Conservation (phyloP, 2,113 vertebrate species). For the Spheniscus mendiculus region DNA sequence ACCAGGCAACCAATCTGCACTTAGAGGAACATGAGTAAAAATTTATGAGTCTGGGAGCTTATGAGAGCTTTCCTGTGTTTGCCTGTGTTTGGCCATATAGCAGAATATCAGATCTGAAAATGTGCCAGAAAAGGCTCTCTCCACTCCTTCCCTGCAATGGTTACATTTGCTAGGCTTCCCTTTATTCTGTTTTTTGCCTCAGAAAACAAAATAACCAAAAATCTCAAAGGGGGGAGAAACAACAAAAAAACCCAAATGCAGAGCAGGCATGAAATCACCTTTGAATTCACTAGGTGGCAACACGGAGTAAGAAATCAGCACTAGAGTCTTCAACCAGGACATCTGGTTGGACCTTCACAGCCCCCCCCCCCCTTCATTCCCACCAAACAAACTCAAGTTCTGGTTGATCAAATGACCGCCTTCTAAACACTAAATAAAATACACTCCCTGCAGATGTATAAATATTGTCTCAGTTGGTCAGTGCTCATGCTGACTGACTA, state of each 20-base stretch:
- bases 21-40: neutral
- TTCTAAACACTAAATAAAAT: neutral
- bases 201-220: neutral
- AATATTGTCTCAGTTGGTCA: neutral
- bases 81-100: neutral
- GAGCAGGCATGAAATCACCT: neutral
- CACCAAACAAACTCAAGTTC: neutral
- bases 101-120: neutral
- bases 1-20: neutral
- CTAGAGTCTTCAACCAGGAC: neutral
- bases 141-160: neutral
- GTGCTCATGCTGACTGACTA: neutral
- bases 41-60: neutral
- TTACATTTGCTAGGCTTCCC: neutral
- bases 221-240: neutral
- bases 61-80: neutral
- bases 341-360: neutral
- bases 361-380: neutral
- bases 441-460: neutral
- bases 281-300: constrained; percentile 25
- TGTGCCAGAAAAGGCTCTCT: neutral
- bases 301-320: neutral
- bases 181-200: neutral
- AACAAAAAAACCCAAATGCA: neutral
- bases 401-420: neutral